phyloP scores from a whole-genome alignment of 2,797 vertebrate genomes.

The Phylloscopus collybita region DNA sequence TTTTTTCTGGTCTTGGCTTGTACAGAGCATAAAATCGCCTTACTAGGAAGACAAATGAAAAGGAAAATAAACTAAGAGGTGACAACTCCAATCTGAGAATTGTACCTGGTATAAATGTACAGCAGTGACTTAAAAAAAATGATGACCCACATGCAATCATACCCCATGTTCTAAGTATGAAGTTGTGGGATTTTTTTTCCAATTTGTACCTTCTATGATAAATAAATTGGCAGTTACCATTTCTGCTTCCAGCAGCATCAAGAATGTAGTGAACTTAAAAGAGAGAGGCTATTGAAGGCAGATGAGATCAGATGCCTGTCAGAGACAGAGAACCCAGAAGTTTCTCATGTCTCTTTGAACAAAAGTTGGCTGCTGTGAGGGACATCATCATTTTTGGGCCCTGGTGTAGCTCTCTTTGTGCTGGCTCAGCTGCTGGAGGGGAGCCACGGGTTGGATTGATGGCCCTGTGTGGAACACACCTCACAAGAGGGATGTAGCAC shows the following conservation, averaged over 20 bases:
- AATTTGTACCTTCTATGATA: neutral
- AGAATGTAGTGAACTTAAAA: neutral
- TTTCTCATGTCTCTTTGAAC: neutral
- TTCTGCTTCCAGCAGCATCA: neutral
- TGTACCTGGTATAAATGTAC: neutral
- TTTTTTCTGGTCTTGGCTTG: neutral
- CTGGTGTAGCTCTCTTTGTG: neutral
- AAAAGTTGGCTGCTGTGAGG: neutral
- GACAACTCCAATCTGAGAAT: neutral
- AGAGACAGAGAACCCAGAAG: neutral
- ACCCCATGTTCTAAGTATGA: neutral
- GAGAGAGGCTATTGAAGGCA: neutral
- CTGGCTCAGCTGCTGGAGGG: conserved; percentile 53
- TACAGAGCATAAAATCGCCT: neutral
- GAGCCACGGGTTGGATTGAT: neutral
- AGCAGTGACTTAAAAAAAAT: neutral
- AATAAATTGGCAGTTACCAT: neutral
- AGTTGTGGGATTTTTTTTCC: neutral
- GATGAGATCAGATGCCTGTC: neutral
- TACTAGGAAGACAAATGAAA: neutral
- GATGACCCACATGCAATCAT: neutral
- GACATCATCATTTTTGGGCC: neutral
- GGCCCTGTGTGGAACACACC: neutral
- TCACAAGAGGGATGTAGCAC: conserved; percentile 16
- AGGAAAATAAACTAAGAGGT: conserved; percentile 34